phyloP scores from a whole-genome alignment of 2,113 vertebrate genomes.

The Eudyptes chrysolophus region DNA sequence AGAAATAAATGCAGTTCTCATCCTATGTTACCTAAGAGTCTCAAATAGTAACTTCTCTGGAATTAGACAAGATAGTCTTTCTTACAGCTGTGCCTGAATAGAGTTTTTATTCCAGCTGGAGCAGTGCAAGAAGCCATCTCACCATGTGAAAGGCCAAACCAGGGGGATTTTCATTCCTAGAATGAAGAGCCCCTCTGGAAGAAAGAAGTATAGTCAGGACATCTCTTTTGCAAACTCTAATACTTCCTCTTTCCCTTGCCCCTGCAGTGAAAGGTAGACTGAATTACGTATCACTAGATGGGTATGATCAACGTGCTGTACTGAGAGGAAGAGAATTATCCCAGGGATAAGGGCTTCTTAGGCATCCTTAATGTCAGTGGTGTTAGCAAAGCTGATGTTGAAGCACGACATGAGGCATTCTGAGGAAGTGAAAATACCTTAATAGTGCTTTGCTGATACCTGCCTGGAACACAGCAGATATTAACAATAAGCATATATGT shows the following conservation, averaged over 20 bases:
- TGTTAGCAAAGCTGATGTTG: background rate
- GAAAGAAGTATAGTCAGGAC: background rate
- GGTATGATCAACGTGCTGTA: background rate
- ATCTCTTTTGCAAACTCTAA: background rate
- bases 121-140: background rate
- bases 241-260: background rate
- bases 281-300: background rate
- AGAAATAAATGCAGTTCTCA: constrained; percentile 24
- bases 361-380: background rate
- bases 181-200: background rate
- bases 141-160: background rate
- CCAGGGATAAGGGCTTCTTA: background rate
- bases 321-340: background rate
- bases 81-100: background rate
- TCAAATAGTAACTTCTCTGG: background rate
- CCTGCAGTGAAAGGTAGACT: background rate
- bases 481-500: background rate
- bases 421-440: background rate
- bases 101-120: background rate
- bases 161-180: background rate
- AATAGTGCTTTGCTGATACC: constrained; percentile 15
- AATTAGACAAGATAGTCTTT: background rate
- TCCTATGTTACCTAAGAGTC: background rate
- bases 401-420: background rate
- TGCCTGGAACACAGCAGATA: background rate